Evolutionary conservation across 2,888 invertebrate genomes (phyloP).

Genomic region (Cecidostiba fungosa): DNA sequence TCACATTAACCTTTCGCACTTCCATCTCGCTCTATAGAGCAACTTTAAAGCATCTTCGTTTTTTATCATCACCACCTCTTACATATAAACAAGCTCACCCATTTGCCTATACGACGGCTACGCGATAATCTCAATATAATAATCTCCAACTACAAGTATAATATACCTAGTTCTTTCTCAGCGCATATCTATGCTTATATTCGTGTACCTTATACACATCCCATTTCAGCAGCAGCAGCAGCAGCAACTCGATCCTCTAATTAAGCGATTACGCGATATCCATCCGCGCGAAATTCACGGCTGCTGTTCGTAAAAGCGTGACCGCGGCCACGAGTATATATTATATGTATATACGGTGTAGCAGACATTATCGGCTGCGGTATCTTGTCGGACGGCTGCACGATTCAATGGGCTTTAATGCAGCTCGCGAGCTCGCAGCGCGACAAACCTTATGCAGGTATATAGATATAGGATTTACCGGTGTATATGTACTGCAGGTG

Average conservation of each 20-base stretch:
- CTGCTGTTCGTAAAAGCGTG: conserved; percentile 2
- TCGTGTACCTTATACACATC: not conserved
- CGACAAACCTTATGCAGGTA: not conserved
- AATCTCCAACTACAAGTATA: too few species aligned
- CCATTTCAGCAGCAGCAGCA: not conserved
- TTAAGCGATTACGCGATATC: conserved; percentile 36
- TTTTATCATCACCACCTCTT: too few species aligned
- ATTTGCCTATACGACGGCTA: too few species aligned
- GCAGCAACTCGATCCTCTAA: conserved; percentile 10
- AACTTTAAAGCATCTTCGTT: too few species aligned
- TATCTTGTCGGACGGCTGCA: conserved; percentile 10
- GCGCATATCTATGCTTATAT: not conserved
- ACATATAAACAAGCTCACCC: too few species aligned
- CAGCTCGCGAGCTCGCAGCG: not conserved
- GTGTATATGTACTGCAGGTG: not conserved
- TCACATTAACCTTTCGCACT: too few species aligned
- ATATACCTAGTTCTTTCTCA: not conserved
- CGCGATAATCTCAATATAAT: not conserved
- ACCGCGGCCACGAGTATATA: not conserved
- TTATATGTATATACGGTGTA: not conserved
- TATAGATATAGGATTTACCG: not conserved
- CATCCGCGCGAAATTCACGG: conserved; percentile 7
- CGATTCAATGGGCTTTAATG: not conserved
- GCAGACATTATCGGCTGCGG: not conserved
- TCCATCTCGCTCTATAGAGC: too few species aligned